Conservation (phyloP, 2,797 vertebrate species). For the Cossypha niveicapilla region DNA sequence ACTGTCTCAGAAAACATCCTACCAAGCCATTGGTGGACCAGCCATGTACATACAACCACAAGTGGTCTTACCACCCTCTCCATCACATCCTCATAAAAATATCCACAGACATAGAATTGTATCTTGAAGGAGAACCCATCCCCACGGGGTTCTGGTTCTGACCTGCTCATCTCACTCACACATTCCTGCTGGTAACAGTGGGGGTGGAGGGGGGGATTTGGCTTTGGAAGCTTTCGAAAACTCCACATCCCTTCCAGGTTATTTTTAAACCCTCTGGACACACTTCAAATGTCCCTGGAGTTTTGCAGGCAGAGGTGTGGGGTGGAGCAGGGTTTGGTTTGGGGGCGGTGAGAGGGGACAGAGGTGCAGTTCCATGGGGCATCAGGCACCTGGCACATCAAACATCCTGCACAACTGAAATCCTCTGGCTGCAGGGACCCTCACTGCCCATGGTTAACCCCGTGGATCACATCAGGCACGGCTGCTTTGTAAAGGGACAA, state of each 20-base stretch:
- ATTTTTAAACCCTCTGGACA: neutral
- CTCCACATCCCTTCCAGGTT: neutral
- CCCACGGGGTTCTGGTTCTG: neutral
- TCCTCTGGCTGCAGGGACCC: neutral
- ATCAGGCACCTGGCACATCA: too few relatives aligned
- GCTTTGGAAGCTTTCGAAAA: neutral
- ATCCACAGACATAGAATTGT: accelerated
- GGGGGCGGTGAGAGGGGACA: neutral
- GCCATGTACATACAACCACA: neutral
- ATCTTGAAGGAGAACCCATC: neutral
- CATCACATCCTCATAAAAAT: neutral
- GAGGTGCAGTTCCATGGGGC: neutral
- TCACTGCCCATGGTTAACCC: neutral
- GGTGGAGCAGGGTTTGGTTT: neutral
- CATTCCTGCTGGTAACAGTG: neutral
- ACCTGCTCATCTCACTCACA: neutral
- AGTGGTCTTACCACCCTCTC: neutral
- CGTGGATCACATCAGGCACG: neutral
- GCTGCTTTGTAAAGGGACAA: neutral
- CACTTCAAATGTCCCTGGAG: neutral
- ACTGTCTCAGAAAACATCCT: neutral
- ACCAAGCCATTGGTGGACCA: neutral
- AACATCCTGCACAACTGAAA: neutral
- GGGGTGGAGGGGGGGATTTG: neutral
- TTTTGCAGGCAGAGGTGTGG: neutral